These are phyloP conservation scores for Vanacampus margaritifer DNA, from an alignment of 2,113 vertebrate species.

Conservation along the genomic window DNA sequence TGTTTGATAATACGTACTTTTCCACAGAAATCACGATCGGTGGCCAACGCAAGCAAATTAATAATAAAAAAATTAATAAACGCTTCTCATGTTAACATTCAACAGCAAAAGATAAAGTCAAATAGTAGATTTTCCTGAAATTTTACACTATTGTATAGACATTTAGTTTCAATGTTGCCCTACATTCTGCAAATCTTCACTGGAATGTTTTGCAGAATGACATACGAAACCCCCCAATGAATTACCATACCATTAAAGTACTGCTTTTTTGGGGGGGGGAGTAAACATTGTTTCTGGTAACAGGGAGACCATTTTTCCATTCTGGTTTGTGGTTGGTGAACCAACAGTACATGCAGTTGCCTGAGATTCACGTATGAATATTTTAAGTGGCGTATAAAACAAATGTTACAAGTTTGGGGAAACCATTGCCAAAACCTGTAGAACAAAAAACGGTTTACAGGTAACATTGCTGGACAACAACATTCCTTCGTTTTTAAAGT, in stretches of 20 bases:
- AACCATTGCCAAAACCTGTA: neutral
- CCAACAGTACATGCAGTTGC: neutral
- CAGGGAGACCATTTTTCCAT: neutral
- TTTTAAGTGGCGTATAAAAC: neutral
- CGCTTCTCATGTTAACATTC: too few relatives aligned
- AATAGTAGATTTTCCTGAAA: too few relatives aligned
- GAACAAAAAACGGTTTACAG: neutral
- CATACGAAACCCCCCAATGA: neutral
- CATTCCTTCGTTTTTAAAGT: slow-evolving; percentile 13
- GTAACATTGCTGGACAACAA: neutral
- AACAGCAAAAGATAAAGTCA: too few relatives aligned
- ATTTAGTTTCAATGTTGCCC: neutral
- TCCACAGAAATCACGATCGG: too few relatives aligned
- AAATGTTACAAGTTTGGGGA: neutral
- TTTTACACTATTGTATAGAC: too few relatives aligned
- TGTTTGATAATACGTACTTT: too few relatives aligned
- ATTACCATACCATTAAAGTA: neutral
- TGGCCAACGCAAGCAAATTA: too few relatives aligned
- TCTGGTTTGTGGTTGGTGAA: slow-evolving; percentile 1
- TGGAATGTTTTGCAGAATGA: neutral
- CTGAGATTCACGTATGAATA: neutral
- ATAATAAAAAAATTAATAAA: too few relatives aligned
- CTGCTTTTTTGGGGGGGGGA: neutral
- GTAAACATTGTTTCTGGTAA: neutral
- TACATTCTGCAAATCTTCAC: neutral